A percentile compares a stretch with the other conserved stretches of the same genome.
phyloP scores from a whole-genome alignment of 2,797 vertebrate genomes.

The Anableps anableps region DNA sequence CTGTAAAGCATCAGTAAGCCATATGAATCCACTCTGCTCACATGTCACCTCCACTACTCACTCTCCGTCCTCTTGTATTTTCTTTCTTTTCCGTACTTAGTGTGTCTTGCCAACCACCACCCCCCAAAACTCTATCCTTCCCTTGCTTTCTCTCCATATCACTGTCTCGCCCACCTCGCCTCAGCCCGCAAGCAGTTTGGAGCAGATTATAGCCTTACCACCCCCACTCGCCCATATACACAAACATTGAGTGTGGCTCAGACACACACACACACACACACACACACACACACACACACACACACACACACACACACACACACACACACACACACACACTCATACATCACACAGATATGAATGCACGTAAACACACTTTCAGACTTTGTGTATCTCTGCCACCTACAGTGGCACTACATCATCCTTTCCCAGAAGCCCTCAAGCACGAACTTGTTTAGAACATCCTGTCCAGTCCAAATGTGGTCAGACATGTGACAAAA shows the following conservation, averaged over 20 bases:
- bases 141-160: conserved; percentile 76
- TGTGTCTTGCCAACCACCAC: conserved; percentile 62
- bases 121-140: conserved; percentile 51
- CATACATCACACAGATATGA: conserved; percentile 23
- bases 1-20: conserved; percentile 54
- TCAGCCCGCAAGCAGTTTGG: conserved; percentile 81
- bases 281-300: conserved; percentile 43
- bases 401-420: conserved; percentile 74
- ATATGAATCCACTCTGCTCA: conserved; percentile 38
- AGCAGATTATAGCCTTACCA: conserved; percentile 82
- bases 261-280: conserved; percentile 41
- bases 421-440: conserved; percentile 58
- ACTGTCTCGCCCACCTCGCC: conserved; percentile 81
- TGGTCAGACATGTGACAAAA: conserved; percentile 63
- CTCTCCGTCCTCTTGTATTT: conserved; percentile 36
- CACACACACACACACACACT: conserved; percentile 42
- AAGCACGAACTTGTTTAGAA: conserved; percentile 71
- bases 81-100: conserved; percentile 37
- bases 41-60: conserved; percentile 41
- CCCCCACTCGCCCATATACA: conserved; percentile 77
- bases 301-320: conserved; percentile 37
- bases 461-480: conserved; percentile 71
- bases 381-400: conserved; percentile 70
- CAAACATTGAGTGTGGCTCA: conserved; percentile 68
- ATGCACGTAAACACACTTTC: conserved; percentile 55